Percentiles rank a stretch among this genome's conserved stretches.
Conservation (phyloP, 1,140 invertebrate species). For the Sitobion miscanthi region DNA sequence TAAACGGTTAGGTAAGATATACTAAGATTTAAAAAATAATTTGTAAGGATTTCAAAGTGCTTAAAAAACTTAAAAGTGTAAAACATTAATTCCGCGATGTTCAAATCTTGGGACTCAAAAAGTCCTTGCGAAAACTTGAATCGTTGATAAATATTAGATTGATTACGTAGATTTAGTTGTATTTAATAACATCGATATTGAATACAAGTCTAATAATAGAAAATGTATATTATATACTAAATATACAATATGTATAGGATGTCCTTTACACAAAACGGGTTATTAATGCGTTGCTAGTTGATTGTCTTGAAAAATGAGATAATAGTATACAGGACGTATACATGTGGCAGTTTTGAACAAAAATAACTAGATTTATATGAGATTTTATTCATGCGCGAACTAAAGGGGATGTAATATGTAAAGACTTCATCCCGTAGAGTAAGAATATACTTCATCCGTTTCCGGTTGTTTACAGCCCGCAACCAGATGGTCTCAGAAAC, state of each 20-base stretch:
- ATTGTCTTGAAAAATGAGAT: background rate
- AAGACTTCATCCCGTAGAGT: too few species aligned
- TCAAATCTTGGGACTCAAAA: too few species aligned
- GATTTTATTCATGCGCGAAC: slow-evolving; percentile 19
- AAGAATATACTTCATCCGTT: slow-evolving; percentile 21
- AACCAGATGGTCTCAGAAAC: slow-evolving; percentile 11
- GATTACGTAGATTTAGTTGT: background rate
- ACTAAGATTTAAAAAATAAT: background rate
- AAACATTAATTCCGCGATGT: too few species aligned
- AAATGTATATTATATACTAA: too few species aligned
- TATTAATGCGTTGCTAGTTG: background rate
- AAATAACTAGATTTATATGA: slow-evolving; percentile 6
- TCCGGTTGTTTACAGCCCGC: background rate
- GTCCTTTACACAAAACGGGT: background rate
- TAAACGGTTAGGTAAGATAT: background rate
- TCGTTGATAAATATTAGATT: background rate
- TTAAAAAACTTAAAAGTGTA: background rate
- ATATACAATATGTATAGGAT: background rate
- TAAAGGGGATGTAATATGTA: slow-evolving; percentile 30
- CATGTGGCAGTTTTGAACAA: background rate
- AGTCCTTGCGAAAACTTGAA: background rate
- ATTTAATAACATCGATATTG: background rate
- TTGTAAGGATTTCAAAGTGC: background rate
- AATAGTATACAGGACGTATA: background rate
- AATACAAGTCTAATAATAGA: background rate